Base-by-base conservation (phyloP, 2,888 invertebrate genomes). In the Marasmarcha lunaedactyla region DNA sequence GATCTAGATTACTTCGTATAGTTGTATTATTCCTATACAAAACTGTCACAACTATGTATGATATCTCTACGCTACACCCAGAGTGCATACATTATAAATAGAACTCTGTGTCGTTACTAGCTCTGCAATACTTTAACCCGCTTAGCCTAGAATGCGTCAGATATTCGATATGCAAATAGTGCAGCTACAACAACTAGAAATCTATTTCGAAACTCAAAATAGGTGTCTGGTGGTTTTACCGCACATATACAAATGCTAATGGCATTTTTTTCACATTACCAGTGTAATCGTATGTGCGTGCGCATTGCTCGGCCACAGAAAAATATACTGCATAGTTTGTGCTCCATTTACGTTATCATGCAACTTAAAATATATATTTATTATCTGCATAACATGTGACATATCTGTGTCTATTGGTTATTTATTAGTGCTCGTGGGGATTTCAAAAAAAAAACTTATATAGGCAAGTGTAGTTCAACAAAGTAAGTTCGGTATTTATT, bases 261-360 rank as follows among this genome's bases (percentile, higher is more conserved):
- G 69, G 58, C 58, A 70, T 65, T 74, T 69, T n/a, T 72, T 74
- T 63, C 52, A 52, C 58, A 57, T 54, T 47, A 49, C 47, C 50
- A 54, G 44, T 62, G 59, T 61, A 63, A 65, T 74, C 74, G 79
- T 78, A 71, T 64, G 65, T 54, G 65, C 71, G 63, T 70, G 69
- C 76, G 71, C 68, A 61, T 68, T 57, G 47, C 55, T 47, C 51
- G 52, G 55, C 55, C 55, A 61, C 60, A 60, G 59, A 64, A 64
- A 59, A 61, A 65, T 70, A 70, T 69, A 68, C 66, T 56, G 66
- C 68, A 67, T 66, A 64, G 65, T 71, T 76, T 52, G 67, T 72
- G 79, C 74, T 78, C 78, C 59, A 79, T 74, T 78, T 74, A 69
- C 67, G 63, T 72, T 77, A 78, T 79, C 77, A 69, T 60, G 58